Evolutionary conservation across 1,140 invertebrate species (phyloP).

Genomic region (Trichoplusia ni): DNA sequence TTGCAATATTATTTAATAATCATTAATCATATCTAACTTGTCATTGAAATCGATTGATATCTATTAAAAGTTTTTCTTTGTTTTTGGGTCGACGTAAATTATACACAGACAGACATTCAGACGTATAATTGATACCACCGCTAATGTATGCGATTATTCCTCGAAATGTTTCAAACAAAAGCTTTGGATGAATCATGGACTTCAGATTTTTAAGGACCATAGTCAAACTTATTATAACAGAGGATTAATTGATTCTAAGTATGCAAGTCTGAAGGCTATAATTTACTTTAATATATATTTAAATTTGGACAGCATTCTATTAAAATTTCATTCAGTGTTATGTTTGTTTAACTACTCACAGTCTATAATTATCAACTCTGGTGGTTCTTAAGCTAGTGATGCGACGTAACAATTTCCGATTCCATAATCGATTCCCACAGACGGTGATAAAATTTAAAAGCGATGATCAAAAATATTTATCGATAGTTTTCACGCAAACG

Average conservation of each 20-base stretch:
- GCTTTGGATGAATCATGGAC: not conserved
- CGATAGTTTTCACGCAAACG: not conserved
- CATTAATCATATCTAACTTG: not conserved
- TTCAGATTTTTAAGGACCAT: not conserved
- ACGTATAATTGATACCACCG: constrained; percentile 8
- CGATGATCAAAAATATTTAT: not conserved
- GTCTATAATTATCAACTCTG: constrained; percentile 50
- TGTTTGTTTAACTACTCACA: constrained; percentile 46
- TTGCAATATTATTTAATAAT: not conserved
- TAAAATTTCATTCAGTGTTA: constrained; percentile 44
- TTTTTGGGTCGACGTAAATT: constrained; percentile 16
- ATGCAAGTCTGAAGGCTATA: constrained; percentile 10
- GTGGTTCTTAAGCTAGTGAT: constrained; percentile 34
- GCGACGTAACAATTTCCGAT: not conserved
- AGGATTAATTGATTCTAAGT: constrained; percentile 1
- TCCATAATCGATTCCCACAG: not conserved
- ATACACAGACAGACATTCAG: constrained; percentile 5
- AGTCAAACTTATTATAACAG: not conserved
- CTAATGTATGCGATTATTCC: constrained; percentile 22
- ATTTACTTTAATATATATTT: constrained; percentile 21
- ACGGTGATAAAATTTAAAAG: not conserved
- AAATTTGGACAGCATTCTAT: constrained; percentile 29
- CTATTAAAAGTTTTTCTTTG: not conserved
- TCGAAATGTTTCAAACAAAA: constrained; percentile 10
- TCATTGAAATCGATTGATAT: constrained; percentile 6